phyloP scores from a whole-genome alignment of 1,140 invertebrate species.

The Drosophila biarmipes region DNA sequence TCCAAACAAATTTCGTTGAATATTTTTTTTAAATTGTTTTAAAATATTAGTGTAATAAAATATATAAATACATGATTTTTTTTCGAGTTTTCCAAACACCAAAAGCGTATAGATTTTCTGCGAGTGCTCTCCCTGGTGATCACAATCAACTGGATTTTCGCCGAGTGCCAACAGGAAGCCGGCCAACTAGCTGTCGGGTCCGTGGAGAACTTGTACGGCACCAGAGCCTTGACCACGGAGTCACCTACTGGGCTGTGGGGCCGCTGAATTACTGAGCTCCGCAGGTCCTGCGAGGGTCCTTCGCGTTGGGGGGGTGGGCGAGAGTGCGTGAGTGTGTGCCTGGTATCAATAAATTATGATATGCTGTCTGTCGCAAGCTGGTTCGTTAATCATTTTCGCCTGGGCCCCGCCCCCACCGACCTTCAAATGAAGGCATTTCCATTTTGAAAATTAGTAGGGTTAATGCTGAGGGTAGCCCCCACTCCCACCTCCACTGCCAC shows the following conservation, averaged over 20 bases:
- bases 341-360: slow-evolving; percentile 80
- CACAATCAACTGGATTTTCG: slow-evolving; percentile 1
- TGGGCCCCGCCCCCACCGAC: background rate
- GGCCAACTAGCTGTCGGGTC: slow-evolving; percentile 34
- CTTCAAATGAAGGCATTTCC: slow-evolving; percentile 18
- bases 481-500: background rate
- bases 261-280: background rate
- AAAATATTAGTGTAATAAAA: too few relatives aligned
- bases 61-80: too few relatives aligned
- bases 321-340: slow-evolving; percentile 48
- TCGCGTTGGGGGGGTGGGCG: background rate
- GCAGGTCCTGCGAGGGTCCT: slow-evolving; percentile 40
- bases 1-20: too few relatives aligned
- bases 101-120: too few relatives aligned
- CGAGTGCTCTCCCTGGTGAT: too few relatives aligned
- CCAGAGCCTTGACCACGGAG: slow-evolving; percentile 42
- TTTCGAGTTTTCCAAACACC: too few relatives aligned
- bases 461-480: slow-evolving; percentile 34
- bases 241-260: slow-evolving; percentile 11
- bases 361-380: slow-evolving; percentile 62
- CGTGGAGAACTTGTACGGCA: slow-evolving; percentile 34
- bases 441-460: slow-evolving; percentile 56
- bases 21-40: too few relatives aligned
- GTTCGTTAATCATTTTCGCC: slow-evolving; percentile 74
- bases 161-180: slow-evolving; percentile 31